Evolutionary conservation across 2,888 invertebrate species (phyloP), one percentile per base, ranked within the genome.

Genomic region (Tromatobia lineatoria): DNA sequence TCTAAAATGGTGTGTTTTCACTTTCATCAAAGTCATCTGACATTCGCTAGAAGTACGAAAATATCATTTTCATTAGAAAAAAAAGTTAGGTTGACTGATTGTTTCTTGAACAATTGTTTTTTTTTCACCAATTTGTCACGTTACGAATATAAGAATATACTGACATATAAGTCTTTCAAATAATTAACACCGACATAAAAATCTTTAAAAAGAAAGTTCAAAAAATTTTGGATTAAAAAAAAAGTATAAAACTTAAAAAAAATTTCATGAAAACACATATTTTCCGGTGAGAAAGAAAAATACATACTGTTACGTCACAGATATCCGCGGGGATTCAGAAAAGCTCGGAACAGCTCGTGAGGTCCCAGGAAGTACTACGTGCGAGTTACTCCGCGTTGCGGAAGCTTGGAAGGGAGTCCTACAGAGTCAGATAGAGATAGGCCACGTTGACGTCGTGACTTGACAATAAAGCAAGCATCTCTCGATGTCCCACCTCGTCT

Each of bases 391-490:
- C 29, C 38, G 29, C 61, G 47, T 80, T 82, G 88, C 83, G 83
- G 88, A 89, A 91, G 89, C 91, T 90, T 89, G 89, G 86, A 88
- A 82, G 87, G 42, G 47, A 81, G 67, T 59, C 75, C 79, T 75
- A 29, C 52, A 61, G 64, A 42, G 77, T 83, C 83, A 93, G 92
- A 91, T 92, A 90, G 90, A 93, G 93, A 93, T 93, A 93, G 92
- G 91, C 90, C 93, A 93, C 93, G 93, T 89, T 89, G 90, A 86
- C 89, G 90, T 86, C 93, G 93, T 91, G 93, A 92, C 93, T 93
- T 90, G 92, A 93, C 93, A 93, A 93, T 93, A 92, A 92, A 93
- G 90, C 90, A 34, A 59, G 74, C 73, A 50, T 78, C 82, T 75
- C 75, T 61, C 85, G 70, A 71, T 29, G 29, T 29, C 29, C 4